A percentile compares a stretch with the other conserved stretches of the same genome.
Conservation (phyloP, 1,140 invertebrate species). For the Eriocheir sinensis region DNA sequence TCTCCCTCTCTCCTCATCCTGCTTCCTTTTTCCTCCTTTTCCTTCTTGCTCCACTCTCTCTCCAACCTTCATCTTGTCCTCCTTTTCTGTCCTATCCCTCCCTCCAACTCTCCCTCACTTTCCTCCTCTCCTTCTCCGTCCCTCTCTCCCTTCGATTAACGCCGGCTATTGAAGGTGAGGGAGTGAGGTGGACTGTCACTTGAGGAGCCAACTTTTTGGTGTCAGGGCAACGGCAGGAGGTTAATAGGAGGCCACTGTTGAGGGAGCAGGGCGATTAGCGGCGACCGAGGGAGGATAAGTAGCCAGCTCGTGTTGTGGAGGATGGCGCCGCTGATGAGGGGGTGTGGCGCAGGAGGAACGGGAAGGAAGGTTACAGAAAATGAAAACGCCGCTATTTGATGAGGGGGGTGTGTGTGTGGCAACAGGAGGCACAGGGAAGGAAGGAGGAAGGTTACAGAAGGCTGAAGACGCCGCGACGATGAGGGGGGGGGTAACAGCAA, state of each 20-base stretch:
- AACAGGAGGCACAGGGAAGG: too few species aligned
- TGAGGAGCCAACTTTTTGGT: constrained; percentile 52
- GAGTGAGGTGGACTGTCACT: constrained; percentile 63
- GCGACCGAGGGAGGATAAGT: constrained; percentile 7
- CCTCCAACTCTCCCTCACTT: constrained; percentile 18
- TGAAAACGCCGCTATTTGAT: too few species aligned
- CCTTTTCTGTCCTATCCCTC: neutral
- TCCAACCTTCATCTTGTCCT: too few species aligned
- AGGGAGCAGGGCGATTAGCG: constrained; percentile 28
- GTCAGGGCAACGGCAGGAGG: constrained; percentile 10
- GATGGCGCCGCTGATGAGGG: neutral
- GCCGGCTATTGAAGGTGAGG: constrained; percentile 51
- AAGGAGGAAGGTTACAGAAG: too few species aligned
- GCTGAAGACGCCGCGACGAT: too few species aligned
- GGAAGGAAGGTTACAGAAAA: too few species aligned
- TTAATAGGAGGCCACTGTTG: constrained; percentile 42
- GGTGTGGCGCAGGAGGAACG: too few species aligned
- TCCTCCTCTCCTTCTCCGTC: neutral
- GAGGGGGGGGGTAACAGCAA: too few species aligned
- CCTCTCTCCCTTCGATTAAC: constrained; percentile 58
- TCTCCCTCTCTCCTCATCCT: neutral
- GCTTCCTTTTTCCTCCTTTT: too few species aligned
- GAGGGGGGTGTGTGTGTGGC: too few species aligned
- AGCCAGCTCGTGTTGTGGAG: neutral
- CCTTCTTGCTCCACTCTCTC: neutral